A percentile compares a stretch with the other conserved stretches of the same genome.
These are phyloP conservation scores for Heteractis magnifica DNA, from an alignment of 92 coral and sea anemone genomes.

Conservation along the genomic window DNA sequence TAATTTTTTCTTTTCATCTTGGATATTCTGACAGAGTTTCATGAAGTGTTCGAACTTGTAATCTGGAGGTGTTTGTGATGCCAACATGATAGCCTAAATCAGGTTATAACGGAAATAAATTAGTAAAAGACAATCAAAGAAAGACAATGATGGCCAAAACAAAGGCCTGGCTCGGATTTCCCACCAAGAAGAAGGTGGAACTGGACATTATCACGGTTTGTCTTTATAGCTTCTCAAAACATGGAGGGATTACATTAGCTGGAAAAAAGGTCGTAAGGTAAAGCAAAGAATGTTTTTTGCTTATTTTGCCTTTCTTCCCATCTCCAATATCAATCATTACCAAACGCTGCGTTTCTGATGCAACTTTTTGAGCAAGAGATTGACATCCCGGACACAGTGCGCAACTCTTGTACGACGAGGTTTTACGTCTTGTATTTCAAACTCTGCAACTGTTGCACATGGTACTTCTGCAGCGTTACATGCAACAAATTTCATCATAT, in stretches of 20 bases:
- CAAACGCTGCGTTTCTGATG: not conserved
- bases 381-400: not conserved
- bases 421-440: not conserved
- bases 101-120: not conserved
- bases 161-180: no score
- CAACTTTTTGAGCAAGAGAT: not conserved
- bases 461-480: no score
- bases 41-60: conserved; percentile 98
- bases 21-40: conserved; percentile 89
- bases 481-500: not conserved
- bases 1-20: conserved; percentile 86
- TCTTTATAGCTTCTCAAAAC: no score
- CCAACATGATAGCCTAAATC: conserved; percentile 43
- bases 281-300: no score
- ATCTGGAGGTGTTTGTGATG: conserved; percentile 76
- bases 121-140: not conserved
- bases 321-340: not conserved
- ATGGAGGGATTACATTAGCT: no score
- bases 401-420: not conserved
- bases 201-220: no score
- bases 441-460: no score
- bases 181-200: no score
- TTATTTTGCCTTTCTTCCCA: no score
- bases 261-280: no score
- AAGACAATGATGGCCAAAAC: not conserved